Base-by-base conservation (phyloP, 2,888 invertebrate genomes). In the Nephrotoma guestfalica region DNA sequence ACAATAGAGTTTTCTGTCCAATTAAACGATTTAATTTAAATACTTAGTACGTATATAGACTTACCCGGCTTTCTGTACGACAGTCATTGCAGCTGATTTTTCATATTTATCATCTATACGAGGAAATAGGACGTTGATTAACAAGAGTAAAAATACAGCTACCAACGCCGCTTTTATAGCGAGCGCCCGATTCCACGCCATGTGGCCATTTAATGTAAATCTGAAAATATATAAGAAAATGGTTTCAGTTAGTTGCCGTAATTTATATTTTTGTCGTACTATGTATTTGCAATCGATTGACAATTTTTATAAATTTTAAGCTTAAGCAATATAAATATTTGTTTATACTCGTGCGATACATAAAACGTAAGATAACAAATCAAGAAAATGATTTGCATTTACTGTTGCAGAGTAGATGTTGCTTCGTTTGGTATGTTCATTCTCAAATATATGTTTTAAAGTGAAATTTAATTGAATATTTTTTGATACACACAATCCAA, bases 121-220 rank as follows among this genome's bases (percentile, higher is more conserved):
- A 88, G 90, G 90, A 88, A 90, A 89, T 88, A 91, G 88, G 86
- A 91, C 88, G 88, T 90, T 90, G 41, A 90, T 88, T 85, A 89
- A 87, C 71, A 90, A 87, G 87, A 91, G 89, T 88, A 91, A 88
- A 88, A 90, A 89, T 87, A 90, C 89, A 87, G 89, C 89, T 87
- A 89, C 87, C 87, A 89, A 88, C 89, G 89, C 89, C 88, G 89
- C 89, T 89, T 89, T 89, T 88, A 89, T 88, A 86, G 89, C 89
- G 88, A 88, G 88, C 88, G 89, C 88, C 88, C 89, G 89, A 87
- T 88, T 88, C 87, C 89, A 89, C 88, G 89, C 89, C 89, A 89
- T 89, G 86, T 86, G 87, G n/a, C 87, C 87, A 86, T 86, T 51
- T 57, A 43, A 85, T 43, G 18, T 18, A 18, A 43, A 43, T 18